Percentiles rank a stretch among this genome's conserved stretches.
These are phyloP conservation scores for Ranitomeya variabilis DNA, from an alignment of 2,113 vertebrate genomes.

Conservation along the genomic window DNA sequence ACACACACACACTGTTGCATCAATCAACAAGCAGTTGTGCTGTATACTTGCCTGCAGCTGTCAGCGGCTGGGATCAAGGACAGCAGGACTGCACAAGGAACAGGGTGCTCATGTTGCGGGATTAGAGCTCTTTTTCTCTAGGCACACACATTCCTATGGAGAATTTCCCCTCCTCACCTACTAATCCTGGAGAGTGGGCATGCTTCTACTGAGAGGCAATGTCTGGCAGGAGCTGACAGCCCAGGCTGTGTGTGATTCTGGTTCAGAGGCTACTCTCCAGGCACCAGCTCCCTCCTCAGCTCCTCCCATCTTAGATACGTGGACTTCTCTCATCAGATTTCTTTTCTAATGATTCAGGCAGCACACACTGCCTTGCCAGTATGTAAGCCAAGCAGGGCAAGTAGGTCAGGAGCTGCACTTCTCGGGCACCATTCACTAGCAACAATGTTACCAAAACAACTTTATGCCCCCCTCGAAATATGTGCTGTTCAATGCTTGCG, in stretches of 20 bases:
- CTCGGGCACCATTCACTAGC: background rate
- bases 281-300: conserved; percentile 48
- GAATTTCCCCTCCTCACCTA: conserved; percentile 28
- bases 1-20: background rate
- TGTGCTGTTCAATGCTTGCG: background rate
- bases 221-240: conserved; percentile 27
- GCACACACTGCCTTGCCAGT: conserved; percentile 54
- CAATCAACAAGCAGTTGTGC: conserved; percentile 54
- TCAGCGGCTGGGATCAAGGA: conserved; percentile 2
- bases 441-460: background rate
- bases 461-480: background rate
- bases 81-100: conserved; percentile 45
- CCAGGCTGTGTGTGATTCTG: conserved; percentile 16
- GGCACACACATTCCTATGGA: conserved; percentile 43
- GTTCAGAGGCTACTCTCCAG: conserved; percentile 52
- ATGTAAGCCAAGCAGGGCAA: conserved; percentile 55
- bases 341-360: conserved; percentile 55
- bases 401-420: conserved; percentile 27
- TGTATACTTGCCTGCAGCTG: conserved; percentile 65
- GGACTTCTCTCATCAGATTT: conserved; percentile 60
- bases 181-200: conserved; percentile 3
- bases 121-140: background rate
- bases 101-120: conserved; percentile 1
- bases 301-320: conserved; percentile 60
- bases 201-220: conserved; percentile 39